phyloP scores from a whole-genome alignment of 2,797 vertebrate genomes.

The Alexandromys oeconomus region DNA sequence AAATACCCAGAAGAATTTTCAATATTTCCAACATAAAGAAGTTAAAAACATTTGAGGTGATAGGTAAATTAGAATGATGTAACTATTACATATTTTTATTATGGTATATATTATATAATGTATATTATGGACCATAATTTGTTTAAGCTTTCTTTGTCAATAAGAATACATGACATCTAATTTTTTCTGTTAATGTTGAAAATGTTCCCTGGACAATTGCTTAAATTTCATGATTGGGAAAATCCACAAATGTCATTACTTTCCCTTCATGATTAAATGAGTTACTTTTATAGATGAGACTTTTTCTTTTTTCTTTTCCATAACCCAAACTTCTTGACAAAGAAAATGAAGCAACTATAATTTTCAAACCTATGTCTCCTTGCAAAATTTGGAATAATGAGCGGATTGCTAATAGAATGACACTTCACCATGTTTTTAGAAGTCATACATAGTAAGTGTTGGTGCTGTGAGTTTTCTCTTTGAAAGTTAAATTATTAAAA shows the following conservation, averaged over 20 bases:
- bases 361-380: not conserved
- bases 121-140: not conserved
- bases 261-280: constrained; percentile 11
- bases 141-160: not conserved
- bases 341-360: not conserved
- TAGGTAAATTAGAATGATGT: not conserved
- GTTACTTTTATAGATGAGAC: not conserved
- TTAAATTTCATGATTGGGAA: constrained; percentile 31
- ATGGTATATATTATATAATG: not conserved
- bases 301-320: not conserved
- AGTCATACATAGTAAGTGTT: not conserved
- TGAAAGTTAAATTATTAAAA: not conserved
- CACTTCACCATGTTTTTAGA: not conserved
- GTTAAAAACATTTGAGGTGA: not conserved
- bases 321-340: not conserved
- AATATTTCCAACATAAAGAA: not conserved
- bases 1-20: not conserved
- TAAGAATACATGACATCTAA: not conserved
- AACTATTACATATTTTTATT: not conserved
- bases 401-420: not conserved
- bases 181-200: not conserved
- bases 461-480: not conserved
- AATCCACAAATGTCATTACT: not conserved
- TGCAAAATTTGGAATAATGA: not conserved
- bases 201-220: not conserved